These are phyloP conservation scores for Amniataba percoides DNA, from an alignment of 2,797 vertebrate genomes.

Conservation along the genomic window DNA sequence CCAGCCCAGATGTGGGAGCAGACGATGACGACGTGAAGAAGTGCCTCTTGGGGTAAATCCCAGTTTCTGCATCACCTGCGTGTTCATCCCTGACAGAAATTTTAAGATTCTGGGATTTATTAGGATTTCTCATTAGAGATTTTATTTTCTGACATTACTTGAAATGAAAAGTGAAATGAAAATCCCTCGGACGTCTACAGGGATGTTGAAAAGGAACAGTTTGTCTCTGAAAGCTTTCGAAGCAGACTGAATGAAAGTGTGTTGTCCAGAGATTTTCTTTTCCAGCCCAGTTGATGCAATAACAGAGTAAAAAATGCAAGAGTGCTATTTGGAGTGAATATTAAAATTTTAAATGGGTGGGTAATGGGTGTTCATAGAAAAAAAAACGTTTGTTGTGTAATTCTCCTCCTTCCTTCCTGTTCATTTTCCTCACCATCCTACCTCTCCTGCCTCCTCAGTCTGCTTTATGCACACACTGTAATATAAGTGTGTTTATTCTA, in stretches of 20 bases:
- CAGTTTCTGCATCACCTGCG: constrained; percentile 26
- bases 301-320: constrained; percentile 60
- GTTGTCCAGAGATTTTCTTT: constrained; percentile 11
- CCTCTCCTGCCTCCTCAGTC: neutral
- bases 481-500: constrained; percentile 5
- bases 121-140: neutral
- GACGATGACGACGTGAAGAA: constrained; percentile 38
- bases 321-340: constrained; percentile 43
- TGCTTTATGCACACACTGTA: neutral
- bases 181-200: constrained; percentile 9
- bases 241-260: neutral
- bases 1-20: constrained; percentile 33
- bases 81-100: constrained; percentile 30
- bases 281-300: constrained; percentile 60
- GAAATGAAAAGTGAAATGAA: too few species aligned
- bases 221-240: constrained; percentile 13
- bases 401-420: neutral
- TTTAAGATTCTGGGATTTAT: neutral
- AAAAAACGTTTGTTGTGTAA: neutral
- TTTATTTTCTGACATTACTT: too few species aligned
- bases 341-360: constrained; percentile 38
- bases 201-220: neutral
- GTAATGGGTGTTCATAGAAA: constrained; percentile 22
- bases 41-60: constrained; percentile 49
- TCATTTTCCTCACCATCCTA: neutral